phyloP scores from a whole-genome alignment of 2,113 vertebrate species.

The Eudorcas thomsonii region DNA sequence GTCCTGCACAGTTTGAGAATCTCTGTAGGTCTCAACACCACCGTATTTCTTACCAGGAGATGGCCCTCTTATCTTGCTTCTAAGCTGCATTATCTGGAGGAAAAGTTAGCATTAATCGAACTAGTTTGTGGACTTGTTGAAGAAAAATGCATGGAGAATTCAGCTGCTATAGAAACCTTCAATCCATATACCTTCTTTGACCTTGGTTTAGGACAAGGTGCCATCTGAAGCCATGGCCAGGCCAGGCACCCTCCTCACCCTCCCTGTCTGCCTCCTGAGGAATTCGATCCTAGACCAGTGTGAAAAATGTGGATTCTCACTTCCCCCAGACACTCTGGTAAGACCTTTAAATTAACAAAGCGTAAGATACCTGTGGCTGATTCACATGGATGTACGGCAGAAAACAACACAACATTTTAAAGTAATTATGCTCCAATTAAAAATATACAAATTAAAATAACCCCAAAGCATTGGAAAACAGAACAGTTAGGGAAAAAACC shows the following conservation, averaged over 20 bases:
- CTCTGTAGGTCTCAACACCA: background rate
- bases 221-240: background rate
- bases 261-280: background rate
- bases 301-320: background rate
- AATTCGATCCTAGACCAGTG: background rate
- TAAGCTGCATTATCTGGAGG: background rate
- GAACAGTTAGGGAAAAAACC: background rate
- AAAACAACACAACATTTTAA: background rate
- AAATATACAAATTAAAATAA: background rate
- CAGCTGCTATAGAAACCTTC: background rate
- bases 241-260: background rate
- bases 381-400: background rate
- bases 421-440: background rate
- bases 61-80: constrained; percentile 11
- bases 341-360: constrained; percentile 29
- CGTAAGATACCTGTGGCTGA: background rate
- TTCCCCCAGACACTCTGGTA: background rate
- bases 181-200: background rate
- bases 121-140: background rate
- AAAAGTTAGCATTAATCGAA: background rate
- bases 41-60: background rate
- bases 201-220: background rate
- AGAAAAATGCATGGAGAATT: background rate
- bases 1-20: background rate
- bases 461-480: background rate